Conservation (phyloP, 2,797 vertebrate genomes). For the Meriones psammophilus region DNA sequence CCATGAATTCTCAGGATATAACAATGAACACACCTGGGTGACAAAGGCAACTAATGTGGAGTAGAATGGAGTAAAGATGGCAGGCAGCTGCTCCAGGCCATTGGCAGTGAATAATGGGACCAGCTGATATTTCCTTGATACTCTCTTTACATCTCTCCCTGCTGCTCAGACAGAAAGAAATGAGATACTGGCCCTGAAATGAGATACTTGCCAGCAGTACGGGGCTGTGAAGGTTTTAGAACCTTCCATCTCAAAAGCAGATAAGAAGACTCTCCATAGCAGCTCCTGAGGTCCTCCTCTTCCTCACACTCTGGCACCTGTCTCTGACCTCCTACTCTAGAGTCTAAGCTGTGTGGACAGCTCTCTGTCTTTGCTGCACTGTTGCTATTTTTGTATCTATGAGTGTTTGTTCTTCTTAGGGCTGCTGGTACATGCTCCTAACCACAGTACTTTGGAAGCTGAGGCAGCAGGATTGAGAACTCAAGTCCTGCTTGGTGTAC, state of each 20-base stretch:
- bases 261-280: neutral
- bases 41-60: no score
- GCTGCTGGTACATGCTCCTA: neutral
- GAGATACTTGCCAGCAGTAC: neutral
- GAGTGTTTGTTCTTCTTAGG: neutral
- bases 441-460: neutral
- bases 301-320: neutral
- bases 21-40: no score
- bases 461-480: neutral
- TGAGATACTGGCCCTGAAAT: neutral
- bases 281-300: neutral
- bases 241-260: conserved; percentile 20
- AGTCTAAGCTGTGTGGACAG: neutral
- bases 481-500: neutral
- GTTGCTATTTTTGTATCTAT: neutral
- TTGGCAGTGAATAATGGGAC: no score
- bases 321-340: neutral
- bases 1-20: no score
- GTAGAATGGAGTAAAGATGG: no score
- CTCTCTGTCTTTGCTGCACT: neutral
- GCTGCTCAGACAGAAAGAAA: neutral
- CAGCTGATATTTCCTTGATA: no score
- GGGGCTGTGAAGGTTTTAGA: conserved; percentile 12
- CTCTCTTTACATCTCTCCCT: neutral
- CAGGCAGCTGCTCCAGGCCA: no score